Base-by-base conservation (phyloP, 2,797 vertebrate genomes). In the Eupleurogrammus muticus region DNA sequence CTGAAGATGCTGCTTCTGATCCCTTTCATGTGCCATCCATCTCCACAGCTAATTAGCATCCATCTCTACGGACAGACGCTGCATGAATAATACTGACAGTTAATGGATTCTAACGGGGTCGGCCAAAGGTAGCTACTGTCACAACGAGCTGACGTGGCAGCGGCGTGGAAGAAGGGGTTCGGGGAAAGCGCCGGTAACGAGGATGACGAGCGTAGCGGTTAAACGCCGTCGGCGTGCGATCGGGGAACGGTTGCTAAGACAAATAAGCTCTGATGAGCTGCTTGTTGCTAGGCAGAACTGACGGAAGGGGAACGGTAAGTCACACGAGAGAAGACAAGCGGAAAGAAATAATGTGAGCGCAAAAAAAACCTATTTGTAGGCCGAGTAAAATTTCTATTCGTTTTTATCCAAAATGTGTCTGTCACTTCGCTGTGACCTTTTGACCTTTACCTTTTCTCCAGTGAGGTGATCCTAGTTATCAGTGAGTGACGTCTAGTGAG, bases 221-320 rank as follows among this genome's bases (percentile, higher is more conserved):
- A 5, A 56, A 68, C 66, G 76, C 75, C 80, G 3, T 77, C 77
- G 81, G 77, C 60, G 80, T 38, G 20, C 65, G 83, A 89, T 70
- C 83, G 66, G 67, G 36, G 73, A n/a, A 79, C 1, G 28, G 58
- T 54, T 76, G 46, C 79, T 73, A 24, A 78, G 80, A 70, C 68
- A 85, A 79, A 83, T 60, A 53, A 59, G 58, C 32, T 12, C 53
- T 42, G 55, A 80, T 81, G 70, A 79, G 79, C 53, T 28, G 73
- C 56, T 67, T 79, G 86, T 91, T 88, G 81, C 86, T 68, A 81
- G 77, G 90, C 77, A 89, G 83, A 87, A 69, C 40, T 67, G 55
- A 36, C 44, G 50, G 24, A 49, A 70, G 34, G 42, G 38, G 53
- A 67, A 28, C 1, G 0, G 48, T 13, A 55, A 54, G 50, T 47